Conservation (phyloP, 2,888 invertebrate genomes). For the Chrysotoxum bicinctum region DNA sequence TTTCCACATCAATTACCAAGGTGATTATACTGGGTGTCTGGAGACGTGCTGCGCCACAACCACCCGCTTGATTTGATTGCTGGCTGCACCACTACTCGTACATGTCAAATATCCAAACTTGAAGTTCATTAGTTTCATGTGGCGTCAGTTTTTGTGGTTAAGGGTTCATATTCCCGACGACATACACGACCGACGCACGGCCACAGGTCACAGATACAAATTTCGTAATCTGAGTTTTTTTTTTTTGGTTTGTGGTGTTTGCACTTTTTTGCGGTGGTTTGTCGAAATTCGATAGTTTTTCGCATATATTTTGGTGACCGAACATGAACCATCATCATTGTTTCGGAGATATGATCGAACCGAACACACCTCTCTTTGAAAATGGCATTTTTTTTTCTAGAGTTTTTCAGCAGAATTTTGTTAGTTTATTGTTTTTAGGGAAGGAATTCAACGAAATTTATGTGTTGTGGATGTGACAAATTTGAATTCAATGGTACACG, state of each 20-base stretch:
- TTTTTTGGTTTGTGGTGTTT: background rate
- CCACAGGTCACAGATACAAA: slow-evolving; percentile 28
- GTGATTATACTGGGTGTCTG: slow-evolving; percentile 26
- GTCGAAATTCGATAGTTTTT: slow-evolving; percentile 42
- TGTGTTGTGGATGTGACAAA: slow-evolving; percentile 31
- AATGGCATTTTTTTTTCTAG: background rate
- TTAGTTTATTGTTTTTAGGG: slow-evolving; percentile 6
- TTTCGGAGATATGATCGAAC: slow-evolving; percentile 11
- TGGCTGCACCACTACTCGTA: slow-evolving; percentile 12
- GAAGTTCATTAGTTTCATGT: slow-evolving; percentile 25
- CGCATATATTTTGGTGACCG: slow-evolving; percentile 23
- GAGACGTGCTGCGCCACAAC: background rate
- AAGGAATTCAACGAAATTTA: background rate
- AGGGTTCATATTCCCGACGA: slow-evolving; percentile 18
- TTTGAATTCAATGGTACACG: slow-evolving; percentile 37
- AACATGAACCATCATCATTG: slow-evolving; percentile 24
- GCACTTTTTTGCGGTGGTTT: slow-evolving; percentile 28
- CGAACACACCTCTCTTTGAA: slow-evolving; percentile 5
- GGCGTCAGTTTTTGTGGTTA: slow-evolving; percentile 31
- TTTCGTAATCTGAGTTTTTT: slow-evolving; percentile 12
- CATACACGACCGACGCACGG: no score
- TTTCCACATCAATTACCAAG: slow-evolving; percentile 32
- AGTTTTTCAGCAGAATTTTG: background rate
- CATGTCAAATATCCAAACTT: slow-evolving; percentile 5
- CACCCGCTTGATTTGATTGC: slow-evolving; percentile 14